A percentile compares a stretch with the other conserved stretches of the same genome.
phyloP scores from a whole-genome alignment of 2,888 invertebrate species.

The Xylocampa areola region DNA sequence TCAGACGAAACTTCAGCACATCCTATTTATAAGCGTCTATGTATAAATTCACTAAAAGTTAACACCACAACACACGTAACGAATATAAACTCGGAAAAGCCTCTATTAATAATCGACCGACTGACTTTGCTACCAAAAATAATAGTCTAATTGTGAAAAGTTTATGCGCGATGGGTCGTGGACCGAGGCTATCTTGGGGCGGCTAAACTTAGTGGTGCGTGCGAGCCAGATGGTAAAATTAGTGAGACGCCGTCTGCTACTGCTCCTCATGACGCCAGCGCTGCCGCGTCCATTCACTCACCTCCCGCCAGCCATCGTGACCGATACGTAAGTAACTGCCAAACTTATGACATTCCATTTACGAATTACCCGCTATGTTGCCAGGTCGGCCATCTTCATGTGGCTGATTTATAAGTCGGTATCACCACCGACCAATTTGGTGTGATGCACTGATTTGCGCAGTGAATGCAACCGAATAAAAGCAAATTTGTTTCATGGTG shows the following conservation, averaged over 20 bases:
- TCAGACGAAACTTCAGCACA: slow-evolving; percentile 90
- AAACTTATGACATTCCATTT: slow-evolving; percentile 88
- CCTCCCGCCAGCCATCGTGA: slow-evolving; percentile 76
- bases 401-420: slow-evolving; percentile 58
- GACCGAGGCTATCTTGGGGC: slow-evolving; percentile 90
- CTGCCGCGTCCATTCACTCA: slow-evolving; percentile 82
- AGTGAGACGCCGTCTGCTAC: slow-evolving; percentile 88
- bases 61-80: slow-evolving; percentile 90
- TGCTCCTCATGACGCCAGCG: slow-evolving; percentile 84
- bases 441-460: slow-evolving; percentile 23
- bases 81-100: slow-evolving; percentile 90
- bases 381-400: slow-evolving; percentile 70
- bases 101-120: slow-evolving; percentile 91
- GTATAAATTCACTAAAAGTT: slow-evolving; percentile 90
- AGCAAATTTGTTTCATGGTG: not conserved
- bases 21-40: slow-evolving; percentile 90
- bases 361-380: slow-evolving; percentile 76
- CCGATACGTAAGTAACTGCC: slow-evolving; percentile 80
- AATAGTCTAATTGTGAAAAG: slow-evolving; percentile 91
- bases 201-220: slow-evolving; percentile 90
- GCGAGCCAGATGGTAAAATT: slow-evolving; percentile 89
- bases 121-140: slow-evolving; percentile 91
- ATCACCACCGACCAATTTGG: slow-evolving; percentile 38
- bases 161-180: slow-evolving; percentile 90
- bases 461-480: slow-evolving; percentile 5